Evolutionary conservation across 2,888 invertebrate genomes (phyloP).

Genomic region (Altica lythri): DNA sequence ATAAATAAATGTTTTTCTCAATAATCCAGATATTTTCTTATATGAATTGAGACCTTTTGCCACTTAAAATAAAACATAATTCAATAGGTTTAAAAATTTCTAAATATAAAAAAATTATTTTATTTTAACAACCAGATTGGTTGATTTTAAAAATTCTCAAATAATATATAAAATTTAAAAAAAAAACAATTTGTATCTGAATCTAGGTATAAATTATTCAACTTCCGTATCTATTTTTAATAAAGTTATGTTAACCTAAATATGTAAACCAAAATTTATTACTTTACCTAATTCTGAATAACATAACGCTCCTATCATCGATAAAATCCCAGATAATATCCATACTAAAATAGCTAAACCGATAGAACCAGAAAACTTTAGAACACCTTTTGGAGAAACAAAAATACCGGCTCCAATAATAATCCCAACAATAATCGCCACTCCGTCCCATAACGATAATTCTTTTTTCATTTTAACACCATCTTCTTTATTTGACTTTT

Average conservation of each 20-base stretch:
- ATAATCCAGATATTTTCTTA: too few relatives aligned
- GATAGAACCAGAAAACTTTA: slow-evolving; percentile 86
- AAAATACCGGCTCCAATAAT: slow-evolving; percentile 98
- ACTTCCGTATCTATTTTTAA: too few relatives aligned
- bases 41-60: too few relatives aligned
- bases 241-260: neutral
- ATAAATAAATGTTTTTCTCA: too few relatives aligned
- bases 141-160: too few relatives aligned
- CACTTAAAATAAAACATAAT: too few relatives aligned
- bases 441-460: slow-evolving; percentile 86
- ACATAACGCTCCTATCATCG: slow-evolving; percentile 92
- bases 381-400: slow-evolving; percentile 92
- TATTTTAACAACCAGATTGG: too few relatives aligned
- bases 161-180: too few relatives aligned
- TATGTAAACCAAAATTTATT: neutral
- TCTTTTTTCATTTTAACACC: slow-evolving; percentile 85
- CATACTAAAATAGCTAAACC: slow-evolving; percentile 88
- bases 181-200: too few relatives aligned
- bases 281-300: slow-evolving; percentile 89
- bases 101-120: too few relatives aligned
- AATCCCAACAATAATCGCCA: slow-evolving; percentile 91
- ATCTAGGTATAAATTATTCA: too few relatives aligned
- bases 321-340: slow-evolving; percentile 85
- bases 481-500: too few relatives aligned
- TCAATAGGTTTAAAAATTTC: neutral